phyloP scores from a whole-genome alignment of 2,797 vertebrate species.

The Lacerta bilineata region DNA sequence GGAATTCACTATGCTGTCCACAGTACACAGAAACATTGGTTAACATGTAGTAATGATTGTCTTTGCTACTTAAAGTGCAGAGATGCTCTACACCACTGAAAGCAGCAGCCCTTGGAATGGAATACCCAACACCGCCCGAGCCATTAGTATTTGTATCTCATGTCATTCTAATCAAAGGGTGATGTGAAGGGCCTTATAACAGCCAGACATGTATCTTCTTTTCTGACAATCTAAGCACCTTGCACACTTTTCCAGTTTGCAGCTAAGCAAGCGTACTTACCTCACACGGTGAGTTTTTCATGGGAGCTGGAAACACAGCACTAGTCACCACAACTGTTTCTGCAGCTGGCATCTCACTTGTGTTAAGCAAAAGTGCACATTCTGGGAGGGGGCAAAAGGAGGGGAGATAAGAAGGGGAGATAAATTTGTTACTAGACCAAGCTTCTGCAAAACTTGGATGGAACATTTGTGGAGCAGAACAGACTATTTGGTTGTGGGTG shows the following conservation, averaged over 20 bases:
- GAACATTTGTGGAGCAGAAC: background rate
- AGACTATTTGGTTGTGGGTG: background rate
- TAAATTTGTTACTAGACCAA: constrained; percentile 43
- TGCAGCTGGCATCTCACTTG: constrained; percentile 79
- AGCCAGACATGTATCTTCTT: background rate
- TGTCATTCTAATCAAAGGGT: background rate
- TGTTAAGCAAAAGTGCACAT: constrained; percentile 85
- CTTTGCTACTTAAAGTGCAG: background rate
- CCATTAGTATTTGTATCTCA: background rate
- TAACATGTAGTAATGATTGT: background rate
- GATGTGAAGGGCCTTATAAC: background rate
- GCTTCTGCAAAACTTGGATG: constrained; percentile 26
- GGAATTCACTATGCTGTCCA: background rate
- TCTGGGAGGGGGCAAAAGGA: constrained; percentile 77
- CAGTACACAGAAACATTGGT: background rate
- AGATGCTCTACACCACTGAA: background rate
- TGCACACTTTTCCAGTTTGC: background rate
- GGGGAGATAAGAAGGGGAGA: constrained; percentile 35
- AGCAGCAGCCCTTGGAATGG: background rate
- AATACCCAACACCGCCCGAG: too few species aligned
- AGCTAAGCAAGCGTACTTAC: constrained; percentile 79
- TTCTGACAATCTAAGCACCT: background rate
- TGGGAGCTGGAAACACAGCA: constrained; percentile 88
- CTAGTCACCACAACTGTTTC: constrained; percentile 85
- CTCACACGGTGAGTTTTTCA: constrained; percentile 93